These are phyloP conservation scores for Aspidiotus rigidus DNA, from an alignment of 2,888 invertebrate species.

Conservation along the genomic window DNA sequence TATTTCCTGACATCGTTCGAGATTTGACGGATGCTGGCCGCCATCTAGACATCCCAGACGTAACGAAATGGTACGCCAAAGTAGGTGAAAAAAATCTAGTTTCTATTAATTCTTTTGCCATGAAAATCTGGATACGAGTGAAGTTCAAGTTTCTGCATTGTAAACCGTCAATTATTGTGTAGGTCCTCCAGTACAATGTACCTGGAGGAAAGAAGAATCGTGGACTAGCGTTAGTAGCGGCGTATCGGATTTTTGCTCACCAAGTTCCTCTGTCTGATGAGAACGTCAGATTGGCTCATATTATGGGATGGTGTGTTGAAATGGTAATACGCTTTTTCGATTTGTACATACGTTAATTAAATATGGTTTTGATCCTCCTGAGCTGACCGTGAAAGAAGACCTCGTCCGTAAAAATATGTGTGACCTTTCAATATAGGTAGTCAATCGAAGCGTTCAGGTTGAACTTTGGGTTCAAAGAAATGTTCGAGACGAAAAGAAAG, in stretches of 20 bases:
- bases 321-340: conserved; percentile 52
- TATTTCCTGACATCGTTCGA: conserved; percentile 77
- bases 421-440: no score
- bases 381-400: no score
- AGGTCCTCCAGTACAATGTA: conserved; percentile 84
- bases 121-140: background rate
- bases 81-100: conserved; percentile 45
- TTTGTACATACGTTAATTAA: no score
- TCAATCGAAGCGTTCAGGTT: no score
- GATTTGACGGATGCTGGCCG: conserved; percentile 70
- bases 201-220: conserved; percentile 81
- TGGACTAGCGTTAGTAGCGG: conserved; percentile 61
- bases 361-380: no score
- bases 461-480: no score
- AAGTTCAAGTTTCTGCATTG: background rate
- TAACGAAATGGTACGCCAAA: conserved; percentile 70
- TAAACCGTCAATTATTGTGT: conserved; percentile 16
- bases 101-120: no score
- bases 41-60: conserved; percentile 66
- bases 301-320: conserved; percentile 92
- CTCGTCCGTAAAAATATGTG: no score
- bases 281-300: conserved; percentile 65
- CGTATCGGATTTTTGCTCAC: conserved; percentile 63
- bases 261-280: conserved; percentile 61
- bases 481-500: no score